phyloP scores from a whole-genome alignment of 2,113 vertebrate genomes.

The Eonycteris spelaea region DNA sequence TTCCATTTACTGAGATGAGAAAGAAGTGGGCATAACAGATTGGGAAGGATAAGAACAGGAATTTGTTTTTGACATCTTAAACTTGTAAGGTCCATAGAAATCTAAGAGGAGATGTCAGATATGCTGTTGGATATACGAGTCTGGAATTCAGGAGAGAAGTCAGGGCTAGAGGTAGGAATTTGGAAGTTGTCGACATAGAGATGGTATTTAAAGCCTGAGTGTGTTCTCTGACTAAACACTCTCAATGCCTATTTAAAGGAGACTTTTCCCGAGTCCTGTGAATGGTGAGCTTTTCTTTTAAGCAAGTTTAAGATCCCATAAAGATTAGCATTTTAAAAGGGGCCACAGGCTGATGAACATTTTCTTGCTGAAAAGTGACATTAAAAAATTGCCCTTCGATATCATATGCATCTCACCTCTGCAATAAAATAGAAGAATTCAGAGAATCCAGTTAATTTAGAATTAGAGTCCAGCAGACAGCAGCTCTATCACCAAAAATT shows the following conservation, averaged over 20 bases:
- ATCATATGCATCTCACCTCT: neutral
- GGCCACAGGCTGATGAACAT: neutral
- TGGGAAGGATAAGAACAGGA: neutral
- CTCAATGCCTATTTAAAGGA: neutral
- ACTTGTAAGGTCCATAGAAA: neutral
- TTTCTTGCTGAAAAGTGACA: neutral
- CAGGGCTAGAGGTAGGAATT: neutral
- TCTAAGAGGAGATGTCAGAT: neutral
- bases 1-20: neutral
- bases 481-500: neutral
- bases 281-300: neutral
- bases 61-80: neutral
- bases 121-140: neutral
- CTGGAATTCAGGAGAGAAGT: neutral
- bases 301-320: neutral
- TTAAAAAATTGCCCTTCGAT: neutral
- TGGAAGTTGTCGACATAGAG: neutral
- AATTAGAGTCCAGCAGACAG: neutral
- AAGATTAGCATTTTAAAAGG: slow-evolving; percentile 18
- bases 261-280: neutral
- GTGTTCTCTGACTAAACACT: neutral
- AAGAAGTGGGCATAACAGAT: neutral
- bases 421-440: neutral
- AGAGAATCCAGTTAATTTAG: slow-evolving; percentile 9
- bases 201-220: neutral